Evolutionary conservation across 1,140 invertebrate genomes (phyloP).

Genomic region (Arion vulgaris): DNA sequence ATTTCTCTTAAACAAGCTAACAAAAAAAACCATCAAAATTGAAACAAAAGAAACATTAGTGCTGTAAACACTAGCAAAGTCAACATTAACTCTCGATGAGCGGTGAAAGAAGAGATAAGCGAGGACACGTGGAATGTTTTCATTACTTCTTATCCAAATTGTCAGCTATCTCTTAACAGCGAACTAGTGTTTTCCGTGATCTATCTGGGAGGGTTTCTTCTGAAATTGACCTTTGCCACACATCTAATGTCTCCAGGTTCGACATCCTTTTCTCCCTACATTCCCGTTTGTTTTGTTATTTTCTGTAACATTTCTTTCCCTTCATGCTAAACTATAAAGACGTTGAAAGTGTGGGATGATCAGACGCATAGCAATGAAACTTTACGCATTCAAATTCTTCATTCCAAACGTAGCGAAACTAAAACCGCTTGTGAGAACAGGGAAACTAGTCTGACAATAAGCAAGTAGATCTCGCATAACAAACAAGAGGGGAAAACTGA

Average conservation of each 20-base stretch:
- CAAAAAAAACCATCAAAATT: not conserved
- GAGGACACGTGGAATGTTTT: not conserved
- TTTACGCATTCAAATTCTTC: not conserved
- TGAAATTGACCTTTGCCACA: not conserved
- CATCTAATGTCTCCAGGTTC: not conserved
- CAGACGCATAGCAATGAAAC: not conserved
- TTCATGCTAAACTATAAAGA: not conserved
- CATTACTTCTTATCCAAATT: not conserved
- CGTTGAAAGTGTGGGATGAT: not conserved
- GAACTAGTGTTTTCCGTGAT: not conserved
- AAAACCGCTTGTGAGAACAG: not conserved
- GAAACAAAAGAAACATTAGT: not conserved
- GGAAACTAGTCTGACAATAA: not conserved
- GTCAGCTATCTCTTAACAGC: not conserved
- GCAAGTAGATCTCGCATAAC: not conserved
- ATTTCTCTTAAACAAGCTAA: too few relatives aligned
- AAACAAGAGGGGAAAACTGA: not conserved
- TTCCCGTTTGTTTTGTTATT: not conserved
- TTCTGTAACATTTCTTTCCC: not conserved
- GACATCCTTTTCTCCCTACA: not conserved
- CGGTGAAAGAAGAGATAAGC: not conserved
- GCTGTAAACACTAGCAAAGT: not conserved
- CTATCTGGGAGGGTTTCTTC: not conserved
- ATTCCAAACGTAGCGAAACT: not conserved
- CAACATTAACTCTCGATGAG: not conserved